These are phyloP conservation scores for Proctacanthus coquilletti DNA, from an alignment of 1,140 invertebrate species.

Conservation along the genomic window DNA sequence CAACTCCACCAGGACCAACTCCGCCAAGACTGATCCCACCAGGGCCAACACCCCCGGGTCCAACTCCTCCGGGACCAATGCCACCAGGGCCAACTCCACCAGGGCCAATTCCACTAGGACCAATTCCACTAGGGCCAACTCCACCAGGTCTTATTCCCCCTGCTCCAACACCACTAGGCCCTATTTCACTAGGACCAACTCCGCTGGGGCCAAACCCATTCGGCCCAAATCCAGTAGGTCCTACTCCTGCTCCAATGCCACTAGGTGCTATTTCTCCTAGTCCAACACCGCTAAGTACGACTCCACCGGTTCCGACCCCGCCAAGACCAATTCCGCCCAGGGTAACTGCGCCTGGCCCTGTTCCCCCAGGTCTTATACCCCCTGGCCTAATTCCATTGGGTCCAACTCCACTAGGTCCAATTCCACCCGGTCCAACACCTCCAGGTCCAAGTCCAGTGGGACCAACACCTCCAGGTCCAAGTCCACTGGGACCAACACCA, in stretches of 20 bases:
- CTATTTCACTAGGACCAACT: constrained; percentile 6
- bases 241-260: constrained; percentile 5
- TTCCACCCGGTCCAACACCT: not conserved
- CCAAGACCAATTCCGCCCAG: constrained; percentile 9
- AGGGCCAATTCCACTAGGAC: not conserved
- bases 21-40: constrained; percentile 4
- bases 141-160: not conserved
- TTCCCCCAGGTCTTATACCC: not conserved
- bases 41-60: constrained; percentile 8
- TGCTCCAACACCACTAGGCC: constrained; percentile 7
- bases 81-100: constrained; percentile 1
- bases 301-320: constrained; percentile 1
- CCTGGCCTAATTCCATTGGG: not conserved
- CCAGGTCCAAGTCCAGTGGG: constrained; percentile 6
- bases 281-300: not conserved
- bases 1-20: constrained; percentile 1
- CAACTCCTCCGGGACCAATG: constrained; percentile 4
- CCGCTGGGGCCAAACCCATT: not conserved
- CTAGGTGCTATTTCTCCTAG: constrained; percentile 4
- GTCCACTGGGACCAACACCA: not conserved
- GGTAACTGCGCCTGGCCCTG: constrained; percentile 4
- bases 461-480: constrained; percentile 7
- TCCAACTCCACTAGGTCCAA: not conserved
- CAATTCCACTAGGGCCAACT: not conserved
- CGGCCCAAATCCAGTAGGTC: constrained; percentile 5